Evolutionary conservation across 2,888 invertebrate species (phyloP).

Genomic region (Phalera bucephala): DNA sequence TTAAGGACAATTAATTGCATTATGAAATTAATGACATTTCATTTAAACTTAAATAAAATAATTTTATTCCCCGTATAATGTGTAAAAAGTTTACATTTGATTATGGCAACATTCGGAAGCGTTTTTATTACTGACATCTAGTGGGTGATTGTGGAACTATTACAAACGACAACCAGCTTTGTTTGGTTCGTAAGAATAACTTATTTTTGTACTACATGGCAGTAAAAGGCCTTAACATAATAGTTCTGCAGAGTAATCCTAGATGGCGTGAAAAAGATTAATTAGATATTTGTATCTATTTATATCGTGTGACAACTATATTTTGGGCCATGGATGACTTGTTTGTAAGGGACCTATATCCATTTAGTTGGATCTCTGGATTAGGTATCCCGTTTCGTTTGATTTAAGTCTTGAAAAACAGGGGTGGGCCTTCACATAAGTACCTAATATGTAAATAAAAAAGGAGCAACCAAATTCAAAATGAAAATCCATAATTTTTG

Average conservation of each 20-base stretch:
- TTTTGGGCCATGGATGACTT: too few relatives aligned
- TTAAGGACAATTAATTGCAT: too few relatives aligned
- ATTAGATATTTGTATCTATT: background rate
- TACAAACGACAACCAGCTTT: background rate
- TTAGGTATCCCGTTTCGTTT: conserved; percentile 3
- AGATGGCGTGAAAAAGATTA: conserved; percentile 4
- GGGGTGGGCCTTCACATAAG: too few relatives aligned
- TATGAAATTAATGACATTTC: too few relatives aligned
- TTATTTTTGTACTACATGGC: background rate
- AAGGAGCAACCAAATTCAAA: conserved; percentile 14
- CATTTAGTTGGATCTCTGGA: background rate
- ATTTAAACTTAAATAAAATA: background rate
- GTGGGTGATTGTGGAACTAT: background rate
- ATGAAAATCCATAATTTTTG: conserved; percentile 51
- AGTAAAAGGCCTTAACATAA: background rate
- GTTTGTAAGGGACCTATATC: too few relatives aligned
- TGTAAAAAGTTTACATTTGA: background rate
- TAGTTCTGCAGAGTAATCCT: background rate
- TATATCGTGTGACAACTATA: too few relatives aligned
- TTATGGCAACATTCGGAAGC: too few relatives aligned
- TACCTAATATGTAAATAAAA: too few relatives aligned
- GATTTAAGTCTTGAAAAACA: too few relatives aligned
- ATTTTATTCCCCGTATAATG: background rate
- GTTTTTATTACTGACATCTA: too few relatives aligned
- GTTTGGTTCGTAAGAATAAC: background rate